Conservation (phyloP, 1,140 invertebrate species). For the Cecropterus lyciades region DNA sequence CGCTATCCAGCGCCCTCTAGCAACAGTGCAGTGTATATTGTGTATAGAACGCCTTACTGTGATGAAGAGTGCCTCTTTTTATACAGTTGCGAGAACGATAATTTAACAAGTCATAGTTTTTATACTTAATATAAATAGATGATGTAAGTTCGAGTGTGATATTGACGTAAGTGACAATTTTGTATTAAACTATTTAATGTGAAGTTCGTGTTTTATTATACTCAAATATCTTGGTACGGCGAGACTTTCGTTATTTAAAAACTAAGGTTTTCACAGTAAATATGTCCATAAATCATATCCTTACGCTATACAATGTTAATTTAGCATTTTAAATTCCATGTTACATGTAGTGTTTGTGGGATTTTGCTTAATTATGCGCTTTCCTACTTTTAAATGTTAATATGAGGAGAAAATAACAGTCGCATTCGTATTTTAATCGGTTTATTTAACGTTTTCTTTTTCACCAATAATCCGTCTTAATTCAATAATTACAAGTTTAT, state of each 20-base stretch:
- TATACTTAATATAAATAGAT: slow-evolving; percentile 83
- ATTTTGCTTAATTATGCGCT: background rate
- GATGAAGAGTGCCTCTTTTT: slow-evolving; percentile 74
- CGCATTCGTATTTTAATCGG: slow-evolving; percentile 77
- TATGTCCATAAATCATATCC: too few relatives aligned
- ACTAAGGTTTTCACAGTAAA: too few relatives aligned
- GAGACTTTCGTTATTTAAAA: too few relatives aligned
- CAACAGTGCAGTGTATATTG: slow-evolving; percentile 69
- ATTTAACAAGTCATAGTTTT: slow-evolving; percentile 84
- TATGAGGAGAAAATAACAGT: slow-evolving; percentile 56
- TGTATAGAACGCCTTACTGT: slow-evolving; percentile 76
- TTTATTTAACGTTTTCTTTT: slow-evolving; percentile 83
- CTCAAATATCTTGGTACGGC: too few relatives aligned
- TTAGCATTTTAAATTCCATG: too few relatives aligned
- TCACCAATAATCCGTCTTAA: slow-evolving; percentile 83
- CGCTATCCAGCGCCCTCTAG: slow-evolving; percentile 38
- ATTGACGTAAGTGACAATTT: slow-evolving; percentile 80
- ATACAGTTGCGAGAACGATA: slow-evolving; percentile 77
- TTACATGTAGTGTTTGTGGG: too few relatives aligned
- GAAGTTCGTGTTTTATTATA: slow-evolving; percentile 42
- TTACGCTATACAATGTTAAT: too few relatives aligned
- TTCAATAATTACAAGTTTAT: slow-evolving; percentile 84
- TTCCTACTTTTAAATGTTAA: background rate
- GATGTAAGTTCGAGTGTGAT: slow-evolving; percentile 83
- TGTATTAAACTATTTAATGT: slow-evolving; percentile 80